Percentiles rank a stretch among this genome's conserved stretches.
phyloP scores from a whole-genome alignment of 2,888 invertebrate species.

The Allophyes oxyacanthae region DNA sequence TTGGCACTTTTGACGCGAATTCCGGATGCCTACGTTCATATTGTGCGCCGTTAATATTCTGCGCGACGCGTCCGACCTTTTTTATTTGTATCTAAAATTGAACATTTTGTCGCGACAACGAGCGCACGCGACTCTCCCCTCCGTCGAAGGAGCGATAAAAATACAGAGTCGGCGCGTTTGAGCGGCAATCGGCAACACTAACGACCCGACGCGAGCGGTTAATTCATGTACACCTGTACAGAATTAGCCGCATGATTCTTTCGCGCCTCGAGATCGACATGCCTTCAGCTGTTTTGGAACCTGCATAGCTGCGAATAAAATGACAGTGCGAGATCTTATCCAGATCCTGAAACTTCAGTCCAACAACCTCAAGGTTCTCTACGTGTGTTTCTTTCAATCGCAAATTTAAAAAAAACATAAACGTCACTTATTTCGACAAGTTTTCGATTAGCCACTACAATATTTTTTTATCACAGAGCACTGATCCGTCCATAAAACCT shows the following conservation, averaged over 20 bases:
- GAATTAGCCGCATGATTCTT: conserved; percentile 57
- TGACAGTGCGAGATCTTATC: too few species aligned
- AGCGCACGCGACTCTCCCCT: conserved; percentile 80
- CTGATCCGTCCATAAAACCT: conserved; percentile 10
- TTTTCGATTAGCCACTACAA: too few species aligned
- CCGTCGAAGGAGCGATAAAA: conserved; percentile 83
- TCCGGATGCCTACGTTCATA: conserved; percentile 88
- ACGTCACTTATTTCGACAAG: too few species aligned
- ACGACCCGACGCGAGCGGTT: conserved; percentile 68
- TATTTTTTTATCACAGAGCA: conserved; percentile 11
- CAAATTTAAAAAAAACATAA: too few species aligned
- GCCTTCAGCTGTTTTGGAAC: neutral
- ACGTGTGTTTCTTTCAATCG: neutral
- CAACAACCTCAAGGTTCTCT: too few species aligned
- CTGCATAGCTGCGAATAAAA: too few species aligned
- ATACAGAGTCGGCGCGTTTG: conserved; percentile 75
- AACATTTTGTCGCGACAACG: conserved; percentile 89
- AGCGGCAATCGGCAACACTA: conserved; percentile 76
- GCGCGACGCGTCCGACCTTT: conserved; percentile 88
- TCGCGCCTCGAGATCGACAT: conserved; percentile 1
- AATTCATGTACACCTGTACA: conserved; percentile 69
- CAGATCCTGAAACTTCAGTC: too few species aligned
- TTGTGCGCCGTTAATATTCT: conserved; percentile 89
- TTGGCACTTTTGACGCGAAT: conserved; percentile 88
- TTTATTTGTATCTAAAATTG: conserved; percentile 90